phyloP scores from a whole-genome alignment of 2,888 invertebrate species.

The Fissipunctia ypsillon region DNA sequence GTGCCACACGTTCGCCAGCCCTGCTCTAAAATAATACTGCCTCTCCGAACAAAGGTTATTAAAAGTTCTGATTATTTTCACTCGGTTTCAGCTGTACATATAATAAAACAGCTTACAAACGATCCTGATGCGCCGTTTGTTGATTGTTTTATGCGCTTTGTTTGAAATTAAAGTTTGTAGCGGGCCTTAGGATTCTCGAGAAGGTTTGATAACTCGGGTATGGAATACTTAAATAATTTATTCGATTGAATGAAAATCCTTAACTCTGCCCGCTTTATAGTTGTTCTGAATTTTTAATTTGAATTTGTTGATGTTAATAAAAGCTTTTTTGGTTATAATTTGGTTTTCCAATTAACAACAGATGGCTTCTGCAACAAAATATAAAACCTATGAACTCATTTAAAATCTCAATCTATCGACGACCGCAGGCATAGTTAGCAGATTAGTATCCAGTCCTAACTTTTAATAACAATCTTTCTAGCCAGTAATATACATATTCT shows the following conservation, averaged over 20 bases:
- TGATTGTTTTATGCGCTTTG: conserved; percentile 58
- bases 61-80: conserved; percentile 66
- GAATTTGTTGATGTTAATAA: not conserved
- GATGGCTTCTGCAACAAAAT: not conserved
- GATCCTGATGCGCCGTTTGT: conserved; percentile 47
- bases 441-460: not conserved
- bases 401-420: conserved; percentile 19
- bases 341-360: conserved; percentile 1
- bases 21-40: conserved; percentile 49
- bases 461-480: not conserved
- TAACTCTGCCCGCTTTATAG: not conserved
- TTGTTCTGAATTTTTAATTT: conserved; percentile 12
- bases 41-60: conserved; percentile 61
- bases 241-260: conserved; percentile 16
- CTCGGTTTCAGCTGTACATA: conserved; percentile 47
- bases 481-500: not conserved
- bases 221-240: conserved; percentile 32
- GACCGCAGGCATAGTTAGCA: too few relatives aligned
- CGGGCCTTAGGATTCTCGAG: conserved; percentile 24
- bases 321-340: not conserved
- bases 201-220: conserved; percentile 12
- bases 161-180: conserved; percentile 45
- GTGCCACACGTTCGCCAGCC: conserved; percentile 20
- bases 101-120: conserved; percentile 61
- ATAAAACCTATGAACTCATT: conserved; percentile 1